These are phyloP conservation scores for Micronisus gabar DNA, from an alignment of 2,113 vertebrate genomes.

Conservation along the genomic window DNA sequence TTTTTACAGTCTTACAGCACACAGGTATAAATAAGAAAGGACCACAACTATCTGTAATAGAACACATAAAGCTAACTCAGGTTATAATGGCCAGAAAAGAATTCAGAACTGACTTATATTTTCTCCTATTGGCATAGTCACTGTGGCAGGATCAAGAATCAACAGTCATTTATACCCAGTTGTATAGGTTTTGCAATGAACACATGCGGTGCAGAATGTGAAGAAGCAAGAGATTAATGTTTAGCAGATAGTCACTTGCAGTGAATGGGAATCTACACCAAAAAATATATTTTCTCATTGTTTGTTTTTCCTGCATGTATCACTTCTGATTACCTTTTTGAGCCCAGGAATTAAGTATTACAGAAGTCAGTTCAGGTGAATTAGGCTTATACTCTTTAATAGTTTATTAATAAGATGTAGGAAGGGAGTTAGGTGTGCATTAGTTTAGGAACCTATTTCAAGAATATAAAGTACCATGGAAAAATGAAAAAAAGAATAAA, in stretches of 20 bases:
- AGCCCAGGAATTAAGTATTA: not conserved
- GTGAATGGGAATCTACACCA: not conserved
- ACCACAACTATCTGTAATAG: not conserved
- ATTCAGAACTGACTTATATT: not conserved
- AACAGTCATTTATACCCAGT: not conserved
- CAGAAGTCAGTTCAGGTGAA: not conserved
- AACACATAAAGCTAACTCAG: not conserved
- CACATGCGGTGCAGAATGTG: not conserved
- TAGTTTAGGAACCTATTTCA: not conserved
- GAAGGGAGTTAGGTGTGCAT: not conserved
- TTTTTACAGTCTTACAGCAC: not conserved
- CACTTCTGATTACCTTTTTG: not conserved
- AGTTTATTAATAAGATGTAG: not conserved
- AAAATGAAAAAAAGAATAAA: not conserved
- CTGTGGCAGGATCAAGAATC: not conserved
- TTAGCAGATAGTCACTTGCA: not conserved
- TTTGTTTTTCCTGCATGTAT: not conserved
- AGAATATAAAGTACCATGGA: not conserved
- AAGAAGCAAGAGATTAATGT: not conserved
- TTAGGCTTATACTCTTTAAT: not conserved
- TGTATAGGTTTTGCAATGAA: not conserved
- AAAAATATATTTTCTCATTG: not conserved
- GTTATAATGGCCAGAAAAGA: not conserved
- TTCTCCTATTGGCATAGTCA: not conserved
- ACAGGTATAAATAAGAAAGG: not conserved